Base-by-base conservation (phyloP, 2,888 invertebrate species). In the Lasioglossum malachurum region DNA sequence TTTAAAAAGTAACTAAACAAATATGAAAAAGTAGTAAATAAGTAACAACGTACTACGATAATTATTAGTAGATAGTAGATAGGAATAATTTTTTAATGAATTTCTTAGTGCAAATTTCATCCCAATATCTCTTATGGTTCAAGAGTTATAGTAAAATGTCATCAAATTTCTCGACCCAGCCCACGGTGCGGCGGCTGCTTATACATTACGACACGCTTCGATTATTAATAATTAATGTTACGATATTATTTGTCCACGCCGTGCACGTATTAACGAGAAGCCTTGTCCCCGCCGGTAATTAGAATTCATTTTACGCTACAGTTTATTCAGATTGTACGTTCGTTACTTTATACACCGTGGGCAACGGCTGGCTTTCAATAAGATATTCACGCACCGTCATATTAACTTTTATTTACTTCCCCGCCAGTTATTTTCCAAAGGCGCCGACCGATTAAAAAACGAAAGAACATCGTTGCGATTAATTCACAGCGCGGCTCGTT, bases 211-310 rank as follows among this genome's bases (percentile, higher is more conserved):
- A 12, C 57, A 19, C 35, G n/a, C 72, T 31, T 27, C 44, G 27
- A 53, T 57, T 81, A 57, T 76, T 76, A 46, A 35, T 72, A 76
- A 76, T 57, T 76, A 76, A 53, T 44, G 19, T 80, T 31, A 49
- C 49, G 49, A 49, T 44, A 31, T 80, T 75, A 69, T 53, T 80
- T 75, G 27, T 41, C 38, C 23, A 41, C 23, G 38, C 1, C 5
- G 19, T 38, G 38, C 41, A 49, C 4, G 27, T 74, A 64, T 31
- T 27, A 27, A 3, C 4, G 3, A 38, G 35, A 49, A 49, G 49
- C 49, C 46, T 44, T 41, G 38, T 46, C 35, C n/a, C 35, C n/a
- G 12, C 1, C 27, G 31, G 60, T 14, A 64, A 64, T 64, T 64
- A 27, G 14, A 64, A 64, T 64, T 27, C 27, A 27, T 27, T 64